Evolutionary conservation across 1,140 invertebrate genomes (phyloP).

Genomic region (Gryon sp.): DNA sequence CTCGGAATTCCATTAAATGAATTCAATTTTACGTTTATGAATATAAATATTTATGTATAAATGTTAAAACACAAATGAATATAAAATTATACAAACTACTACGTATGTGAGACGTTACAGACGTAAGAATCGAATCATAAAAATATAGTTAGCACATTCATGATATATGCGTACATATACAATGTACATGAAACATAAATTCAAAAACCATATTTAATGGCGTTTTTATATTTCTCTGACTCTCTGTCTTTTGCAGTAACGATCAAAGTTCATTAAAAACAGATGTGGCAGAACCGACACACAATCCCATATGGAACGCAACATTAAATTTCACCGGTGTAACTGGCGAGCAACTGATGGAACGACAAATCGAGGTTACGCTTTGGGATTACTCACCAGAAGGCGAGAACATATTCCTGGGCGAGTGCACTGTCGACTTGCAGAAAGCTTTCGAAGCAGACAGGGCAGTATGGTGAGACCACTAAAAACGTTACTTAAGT

Average conservation of each 20-base stretch:
- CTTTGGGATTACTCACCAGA: slow-evolving; percentile 92
- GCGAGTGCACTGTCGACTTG: slow-evolving; percentile 89
- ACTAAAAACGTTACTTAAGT: slow-evolving; percentile 59
- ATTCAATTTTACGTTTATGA: too few relatives aligned
- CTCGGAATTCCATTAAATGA: too few relatives aligned
- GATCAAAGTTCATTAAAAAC: slow-evolving; percentile 87
- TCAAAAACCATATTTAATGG: too few relatives aligned
- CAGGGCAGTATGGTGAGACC: slow-evolving; percentile 86
- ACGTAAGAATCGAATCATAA: too few relatives aligned
- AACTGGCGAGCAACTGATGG: slow-evolving; percentile 87
- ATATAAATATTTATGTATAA: too few relatives aligned
- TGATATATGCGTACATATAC: too few relatives aligned
- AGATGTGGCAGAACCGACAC: slow-evolving; percentile 88
- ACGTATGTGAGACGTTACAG: too few relatives aligned
- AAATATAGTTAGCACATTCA: too few relatives aligned
- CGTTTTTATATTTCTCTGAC: too few relatives aligned
- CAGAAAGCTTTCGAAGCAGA: slow-evolving; percentile 91
- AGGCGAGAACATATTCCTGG: slow-evolving; percentile 89
- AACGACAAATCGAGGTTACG: slow-evolving; percentile 90
- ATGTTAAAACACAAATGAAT: too few relatives aligned
- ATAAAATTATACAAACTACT: too few relatives aligned
- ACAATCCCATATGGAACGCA: slow-evolving; percentile 93
- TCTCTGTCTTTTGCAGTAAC: slow-evolving; percentile 82
- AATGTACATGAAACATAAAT: too few relatives aligned
- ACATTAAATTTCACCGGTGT: slow-evolving; percentile 90